Evolutionary conservation across 2,113 vertebrate species (phyloP), one percentile per base, ranked within the genome.

Genomic region (Lepidothrix coronata): DNA sequence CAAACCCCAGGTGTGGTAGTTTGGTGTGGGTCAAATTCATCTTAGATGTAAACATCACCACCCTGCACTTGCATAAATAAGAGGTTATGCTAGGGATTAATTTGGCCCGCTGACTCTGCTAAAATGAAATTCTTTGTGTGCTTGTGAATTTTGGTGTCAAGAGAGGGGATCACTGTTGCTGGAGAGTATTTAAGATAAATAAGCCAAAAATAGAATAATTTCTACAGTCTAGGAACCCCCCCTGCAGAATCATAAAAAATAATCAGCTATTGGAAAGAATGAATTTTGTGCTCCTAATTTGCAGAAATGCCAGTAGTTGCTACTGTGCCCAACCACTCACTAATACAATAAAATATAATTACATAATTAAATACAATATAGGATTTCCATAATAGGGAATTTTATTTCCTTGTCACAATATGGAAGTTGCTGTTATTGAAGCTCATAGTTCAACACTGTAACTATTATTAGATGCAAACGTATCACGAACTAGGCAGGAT

Each of bases 281-380:
- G 57, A 89, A 83, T 97, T 91, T 87, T 94, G 88, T 79, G 52
- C 52, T 97, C 88, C 82, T 95, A 92, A 96, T 96, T 81, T 95
- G 88, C 88, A 94, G 70, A 94, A 95, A 91, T 96, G 91, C 91
- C 91, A 63, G 88, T 89, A 88, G 93, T 90, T 87, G 95, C 79
- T 86, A 49, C 94, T 96, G 61, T 77, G 86, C 86, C 79, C 74
- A 80, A 88, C 75, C 75, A 76, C 89, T 97, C 89, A 79, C 96
- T 97, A 96, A 95, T 96, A 97, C 93, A 97, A 92, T 98, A 96
- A 97, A 96, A 92, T 87, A 96, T 96, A 97, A 98, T 98, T 97
- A 93, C 96, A 96, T 98, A 96, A 98, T 97, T 97, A 97, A 98
- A 97, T 97, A 96, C 96, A 96, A 78, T 88, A 84, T 85, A 97